These are phyloP conservation scores for Rissa tridactyla DNA, from an alignment of 2,113 vertebrate genomes.

Conservation along the genomic window DNA sequence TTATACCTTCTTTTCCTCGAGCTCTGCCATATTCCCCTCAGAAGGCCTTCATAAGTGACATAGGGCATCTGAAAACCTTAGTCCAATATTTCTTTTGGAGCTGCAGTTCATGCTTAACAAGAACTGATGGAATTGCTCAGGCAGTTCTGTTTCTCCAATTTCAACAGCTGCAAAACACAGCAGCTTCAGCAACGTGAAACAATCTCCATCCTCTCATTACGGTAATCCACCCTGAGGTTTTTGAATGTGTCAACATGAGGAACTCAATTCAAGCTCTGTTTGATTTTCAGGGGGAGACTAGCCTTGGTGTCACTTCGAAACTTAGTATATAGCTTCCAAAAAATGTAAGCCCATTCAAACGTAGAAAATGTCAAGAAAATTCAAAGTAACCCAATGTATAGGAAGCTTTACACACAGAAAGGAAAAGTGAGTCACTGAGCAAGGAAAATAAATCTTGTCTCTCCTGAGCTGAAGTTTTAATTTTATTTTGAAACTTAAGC, in stretches of 20 bases:
- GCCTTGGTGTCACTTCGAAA: background rate
- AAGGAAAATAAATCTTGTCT: background rate
- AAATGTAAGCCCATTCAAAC: background rate
- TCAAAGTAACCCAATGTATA: background rate
- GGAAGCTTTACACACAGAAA: background rate
- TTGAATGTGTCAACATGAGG: background rate
- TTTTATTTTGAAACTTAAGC: slow-evolving; percentile 39
- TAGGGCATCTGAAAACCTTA: background rate
- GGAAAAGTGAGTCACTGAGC: background rate
- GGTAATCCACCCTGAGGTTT: background rate
- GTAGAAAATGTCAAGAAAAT: background rate
- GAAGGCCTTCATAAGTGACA: background rate
- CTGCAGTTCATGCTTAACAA: background rate
- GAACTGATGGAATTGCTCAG: background rate
- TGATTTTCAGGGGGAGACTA: background rate
- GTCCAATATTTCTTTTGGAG: background rate
- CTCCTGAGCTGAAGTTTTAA: background rate
- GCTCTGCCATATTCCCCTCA: background rate
- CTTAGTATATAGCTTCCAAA: background rate
- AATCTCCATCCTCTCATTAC: background rate
- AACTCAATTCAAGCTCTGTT: background rate
- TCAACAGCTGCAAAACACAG: background rate
- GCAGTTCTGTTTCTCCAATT: background rate
- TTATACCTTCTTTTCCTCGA: background rate
- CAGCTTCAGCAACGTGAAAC: background rate